Conservation (phyloP, 2,888 invertebrate genomes). For the Pasiphila rectangulata region DNA sequence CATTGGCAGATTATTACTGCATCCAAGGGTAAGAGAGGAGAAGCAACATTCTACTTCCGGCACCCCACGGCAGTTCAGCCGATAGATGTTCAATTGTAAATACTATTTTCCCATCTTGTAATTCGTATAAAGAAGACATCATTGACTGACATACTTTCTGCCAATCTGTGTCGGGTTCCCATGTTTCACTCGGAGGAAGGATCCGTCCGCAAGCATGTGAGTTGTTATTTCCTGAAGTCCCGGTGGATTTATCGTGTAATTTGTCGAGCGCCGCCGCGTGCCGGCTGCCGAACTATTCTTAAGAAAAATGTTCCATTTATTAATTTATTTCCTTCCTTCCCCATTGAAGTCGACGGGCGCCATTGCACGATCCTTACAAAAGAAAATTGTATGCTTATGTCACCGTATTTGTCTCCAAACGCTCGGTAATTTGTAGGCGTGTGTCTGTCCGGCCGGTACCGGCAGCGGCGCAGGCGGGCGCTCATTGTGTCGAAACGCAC, state of each 20-base stretch:
- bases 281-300: conserved; percentile 24
- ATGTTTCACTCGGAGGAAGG: background rate
- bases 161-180: background rate
- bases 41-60: too few species aligned
- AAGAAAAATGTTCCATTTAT: conserved; percentile 34
- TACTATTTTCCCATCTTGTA: too few species aligned
- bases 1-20: too few species aligned
- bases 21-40: too few species aligned
- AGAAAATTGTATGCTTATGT: conserved; percentile 26
- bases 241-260: conserved; percentile 33
- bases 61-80: too few species aligned
- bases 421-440: too few species aligned
- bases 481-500: conserved; percentile 38
- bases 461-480: background rate
- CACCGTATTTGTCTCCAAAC: conserved; percentile 17
- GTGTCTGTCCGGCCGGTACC: background rate
- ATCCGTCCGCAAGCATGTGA: conserved; percentile 15
- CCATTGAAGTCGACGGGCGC: background rate
- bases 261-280: conserved; percentile 23
- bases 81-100: too few species aligned
- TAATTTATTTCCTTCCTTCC: conserved; percentile 23
- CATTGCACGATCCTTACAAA: conserved; percentile 27
- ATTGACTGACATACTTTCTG: background rate
- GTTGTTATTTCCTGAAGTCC: conserved; percentile 24
- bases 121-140: too few species aligned